Evolutionary conservation across 2,888 invertebrate species (phyloP).

Genomic region (Selenia dentaria): DNA sequence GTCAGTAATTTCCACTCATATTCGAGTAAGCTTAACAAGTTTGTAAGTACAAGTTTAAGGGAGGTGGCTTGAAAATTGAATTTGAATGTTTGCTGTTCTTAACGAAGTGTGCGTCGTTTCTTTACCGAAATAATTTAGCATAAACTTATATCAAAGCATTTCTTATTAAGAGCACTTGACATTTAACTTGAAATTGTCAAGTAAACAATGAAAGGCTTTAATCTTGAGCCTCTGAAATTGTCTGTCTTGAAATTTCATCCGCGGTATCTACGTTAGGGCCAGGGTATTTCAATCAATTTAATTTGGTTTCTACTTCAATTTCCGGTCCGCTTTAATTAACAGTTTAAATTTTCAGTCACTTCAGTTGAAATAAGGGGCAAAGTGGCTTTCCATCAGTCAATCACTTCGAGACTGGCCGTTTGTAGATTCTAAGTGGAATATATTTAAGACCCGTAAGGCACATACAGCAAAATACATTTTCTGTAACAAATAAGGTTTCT

Average conservation of each 20-base stretch:
- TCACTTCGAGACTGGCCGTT: neutral
- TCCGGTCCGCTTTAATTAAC: constrained; percentile 22
- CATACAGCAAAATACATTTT: no score
- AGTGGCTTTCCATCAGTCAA: constrained; percentile 1
- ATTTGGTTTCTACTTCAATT: constrained; percentile 25
- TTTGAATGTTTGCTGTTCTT: constrained; percentile 12
- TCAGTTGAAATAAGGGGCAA: constrained; percentile 9
- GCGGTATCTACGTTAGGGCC: constrained; percentile 14
- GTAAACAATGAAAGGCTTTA: constrained; percentile 21
- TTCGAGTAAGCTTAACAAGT: constrained; percentile 23
- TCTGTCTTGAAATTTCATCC: constrained; percentile 16
- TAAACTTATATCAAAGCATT: constrained; percentile 9
- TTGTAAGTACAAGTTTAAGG: constrained; percentile 18
- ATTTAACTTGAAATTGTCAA: constrained; percentile 23
- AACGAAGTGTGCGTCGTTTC: constrained; percentile 7
- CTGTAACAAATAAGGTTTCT: no score
- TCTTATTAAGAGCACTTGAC: constrained; percentile 12
- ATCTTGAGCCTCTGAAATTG: constrained; percentile 10
- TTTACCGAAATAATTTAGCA: constrained; percentile 2
- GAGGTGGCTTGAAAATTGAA: constrained; percentile 22
- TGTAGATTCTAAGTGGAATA: no score
- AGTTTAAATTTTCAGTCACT: constrained; percentile 15
- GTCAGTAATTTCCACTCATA: constrained; percentile 15
- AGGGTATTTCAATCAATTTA: constrained; percentile 22
- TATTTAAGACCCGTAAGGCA: no score